Conservation (phyloP, 2,113 vertebrate species). For the Climacteris rufus region DNA sequence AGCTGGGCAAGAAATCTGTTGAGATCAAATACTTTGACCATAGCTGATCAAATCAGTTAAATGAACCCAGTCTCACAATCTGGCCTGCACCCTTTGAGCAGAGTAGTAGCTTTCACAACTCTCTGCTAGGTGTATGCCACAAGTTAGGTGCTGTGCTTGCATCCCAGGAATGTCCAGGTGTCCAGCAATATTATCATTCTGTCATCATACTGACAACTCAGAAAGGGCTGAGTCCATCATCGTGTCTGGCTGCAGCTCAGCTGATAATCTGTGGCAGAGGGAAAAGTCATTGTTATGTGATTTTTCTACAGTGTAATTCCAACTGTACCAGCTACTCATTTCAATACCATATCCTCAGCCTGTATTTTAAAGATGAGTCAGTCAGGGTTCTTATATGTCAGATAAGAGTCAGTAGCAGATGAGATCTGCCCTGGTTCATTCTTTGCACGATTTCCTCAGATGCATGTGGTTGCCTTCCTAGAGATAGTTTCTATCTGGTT, state of each 20-base stretch:
- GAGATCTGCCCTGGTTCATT: not conserved
- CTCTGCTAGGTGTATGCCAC: not conserved
- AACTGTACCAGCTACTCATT: not conserved
- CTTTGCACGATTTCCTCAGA: not conserved
- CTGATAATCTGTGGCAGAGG: not conserved
- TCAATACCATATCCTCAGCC: not conserved
- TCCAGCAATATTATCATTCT: not conserved
- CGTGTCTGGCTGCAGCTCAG: not conserved
- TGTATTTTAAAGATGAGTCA: not conserved
- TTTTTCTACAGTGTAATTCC: not conserved
- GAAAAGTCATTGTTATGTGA: not conserved
- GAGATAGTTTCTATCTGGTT: not conserved
- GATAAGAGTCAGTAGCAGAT: not conserved
- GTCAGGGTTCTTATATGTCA: not conserved
- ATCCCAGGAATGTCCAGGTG: not conserved
- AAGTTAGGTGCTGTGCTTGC: not conserved
- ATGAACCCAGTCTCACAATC: not conserved
- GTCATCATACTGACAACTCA: not conserved
- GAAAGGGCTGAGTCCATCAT: not conserved
- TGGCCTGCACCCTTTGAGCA: not conserved
- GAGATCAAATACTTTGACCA: not conserved
- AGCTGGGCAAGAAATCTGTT: not conserved
- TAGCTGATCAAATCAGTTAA: not conserved
- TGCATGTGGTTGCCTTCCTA: not conserved
- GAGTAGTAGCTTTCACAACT: not conserved